A percentile compares a stretch with the other conserved stretches of the same genome.
Conservation (phyloP, 2,113 vertebrate genomes). For the Notarius lentiginosus region DNA sequence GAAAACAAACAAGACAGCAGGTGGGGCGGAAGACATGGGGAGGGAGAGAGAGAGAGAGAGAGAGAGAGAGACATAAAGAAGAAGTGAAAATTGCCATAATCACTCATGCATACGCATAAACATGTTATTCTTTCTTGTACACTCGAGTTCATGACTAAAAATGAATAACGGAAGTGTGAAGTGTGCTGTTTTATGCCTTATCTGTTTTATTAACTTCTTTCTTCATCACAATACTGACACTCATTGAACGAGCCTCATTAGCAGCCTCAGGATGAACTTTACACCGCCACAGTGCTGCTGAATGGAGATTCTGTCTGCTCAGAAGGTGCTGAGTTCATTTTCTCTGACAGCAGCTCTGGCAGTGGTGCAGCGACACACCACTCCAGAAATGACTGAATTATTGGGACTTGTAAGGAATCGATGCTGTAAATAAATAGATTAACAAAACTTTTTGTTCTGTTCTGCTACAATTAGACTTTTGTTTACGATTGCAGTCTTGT, state of each 20-base stretch:
- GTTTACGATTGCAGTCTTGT: background rate
- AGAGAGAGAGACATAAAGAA: conserved; percentile 5
- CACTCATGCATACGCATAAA: conserved; percentile 15
- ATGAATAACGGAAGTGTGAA: background rate
- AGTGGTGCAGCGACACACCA: no score
- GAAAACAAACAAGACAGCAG: conserved; percentile 24
- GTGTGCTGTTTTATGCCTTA: background rate
- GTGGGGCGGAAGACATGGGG: conserved; percentile 22
- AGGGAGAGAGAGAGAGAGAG: conserved; percentile 14
- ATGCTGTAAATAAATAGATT: no score
- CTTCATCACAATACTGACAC: background rate
- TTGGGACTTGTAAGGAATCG: no score
- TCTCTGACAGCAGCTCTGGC: no score
- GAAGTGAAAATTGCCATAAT: conserved; percentile 40
- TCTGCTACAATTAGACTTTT: background rate
- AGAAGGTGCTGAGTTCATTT: background rate
- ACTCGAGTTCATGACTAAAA: background rate
- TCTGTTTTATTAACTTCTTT: background rate
- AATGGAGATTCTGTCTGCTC: no score
- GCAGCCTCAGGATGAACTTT: background rate
- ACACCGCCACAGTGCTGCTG: background rate
- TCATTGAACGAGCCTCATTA: background rate
- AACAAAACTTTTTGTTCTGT: no score
- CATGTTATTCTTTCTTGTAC: background rate
- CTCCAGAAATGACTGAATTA: no score